Evolutionary conservation across 92 coral and sea anemone species (phyloP).

Genomic region (Meandrina meandrites): DNA sequence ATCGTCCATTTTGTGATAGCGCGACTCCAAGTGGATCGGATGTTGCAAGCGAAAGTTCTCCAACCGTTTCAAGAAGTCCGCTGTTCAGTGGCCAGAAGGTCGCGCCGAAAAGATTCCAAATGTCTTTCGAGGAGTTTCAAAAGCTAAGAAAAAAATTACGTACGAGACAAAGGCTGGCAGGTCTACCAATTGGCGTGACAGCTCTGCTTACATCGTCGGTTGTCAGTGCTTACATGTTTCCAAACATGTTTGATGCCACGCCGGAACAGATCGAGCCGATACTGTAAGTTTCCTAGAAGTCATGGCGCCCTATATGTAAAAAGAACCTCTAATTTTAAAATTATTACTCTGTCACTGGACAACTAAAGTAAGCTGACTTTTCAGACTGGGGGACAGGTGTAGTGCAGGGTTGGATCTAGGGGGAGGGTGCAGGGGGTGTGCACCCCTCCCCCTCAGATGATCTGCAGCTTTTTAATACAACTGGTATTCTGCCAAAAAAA

Average conservation of each 20-base stretch:
- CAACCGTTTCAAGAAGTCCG: constrained; percentile 33
- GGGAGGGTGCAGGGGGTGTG: too few relatives aligned
- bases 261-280: constrained; percentile 99
- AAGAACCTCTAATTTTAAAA: too few relatives aligned
- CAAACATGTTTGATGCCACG: constrained; percentile 97
- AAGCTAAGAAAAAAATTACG: constrained; percentile 81
- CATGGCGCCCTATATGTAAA: not conserved
- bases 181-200: constrained; percentile 88
- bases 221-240: constrained; percentile 90
- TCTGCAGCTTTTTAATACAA: too few relatives aligned
- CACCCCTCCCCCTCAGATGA: too few relatives aligned
- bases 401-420: too few relatives aligned
- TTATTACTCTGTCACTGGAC: too few relatives aligned
- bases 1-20: constrained; percentile 39
- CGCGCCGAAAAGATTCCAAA: constrained; percentile 62
- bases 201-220: constrained; percentile 88
- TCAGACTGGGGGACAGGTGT: too few relatives aligned
- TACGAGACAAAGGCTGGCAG: constrained; percentile 91
- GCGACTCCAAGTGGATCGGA: constrained; percentile 1
- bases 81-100: constrained; percentile 31
- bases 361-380: too few relatives aligned
- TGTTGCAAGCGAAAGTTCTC: constrained; percentile 3
- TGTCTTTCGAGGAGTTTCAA: constrained; percentile 93
- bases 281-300: constrained; percentile 45
- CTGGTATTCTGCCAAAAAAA: too few relatives aligned